phyloP scores from a whole-genome alignment of 2,888 invertebrate species.

The Agrotis clavis region DNA sequence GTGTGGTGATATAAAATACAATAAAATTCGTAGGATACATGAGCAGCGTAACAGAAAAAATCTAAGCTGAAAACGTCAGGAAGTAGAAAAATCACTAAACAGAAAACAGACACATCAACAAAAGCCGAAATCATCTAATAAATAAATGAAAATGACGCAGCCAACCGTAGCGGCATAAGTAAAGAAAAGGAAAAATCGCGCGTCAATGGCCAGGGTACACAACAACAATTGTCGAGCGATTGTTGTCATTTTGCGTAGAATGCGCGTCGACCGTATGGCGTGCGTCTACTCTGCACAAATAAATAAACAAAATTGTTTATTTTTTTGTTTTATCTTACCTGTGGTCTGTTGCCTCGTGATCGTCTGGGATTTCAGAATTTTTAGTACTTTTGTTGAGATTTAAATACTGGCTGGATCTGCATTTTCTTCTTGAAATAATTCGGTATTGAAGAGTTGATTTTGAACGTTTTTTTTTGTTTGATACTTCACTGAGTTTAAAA shows the following conservation, averaged over 20 bases:
- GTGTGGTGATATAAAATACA: no score
- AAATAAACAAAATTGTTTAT: slow-evolving; percentile 74
- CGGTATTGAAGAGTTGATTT: slow-evolving; percentile 10
- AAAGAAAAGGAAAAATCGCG: slow-evolving; percentile 73
- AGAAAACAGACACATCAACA: slow-evolving; percentile 39
- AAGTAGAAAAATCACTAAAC: slow-evolving; percentile 17
- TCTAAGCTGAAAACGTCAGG: neutral
- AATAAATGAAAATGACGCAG: slow-evolving; percentile 73
- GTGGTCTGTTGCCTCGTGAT: slow-evolving; percentile 48
- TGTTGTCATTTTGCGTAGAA: slow-evolving; percentile 88
- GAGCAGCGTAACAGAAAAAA: no score
- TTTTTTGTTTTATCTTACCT: slow-evolving; percentile 69
- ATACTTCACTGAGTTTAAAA: neutral
- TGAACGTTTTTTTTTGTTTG: neutral
- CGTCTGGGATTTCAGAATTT: slow-evolving; percentile 39
- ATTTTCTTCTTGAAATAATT: slow-evolving; percentile 14
- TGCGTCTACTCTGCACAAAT: slow-evolving; percentile 81
- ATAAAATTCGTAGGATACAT: no score
- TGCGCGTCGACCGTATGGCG: slow-evolving; percentile 83
- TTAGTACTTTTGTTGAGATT: slow-evolving; percentile 26
- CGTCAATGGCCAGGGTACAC: slow-evolving; percentile 77
- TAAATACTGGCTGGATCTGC: slow-evolving; percentile 17
- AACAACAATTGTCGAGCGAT: slow-evolving; percentile 86
- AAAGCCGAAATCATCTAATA: slow-evolving; percentile 63
- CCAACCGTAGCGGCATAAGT: slow-evolving; percentile 68